A percentile compares a stretch with the other conserved stretches of the same genome.
phyloP scores from a whole-genome alignment of 2,113 vertebrate species.

The Macrotus californicus region DNA sequence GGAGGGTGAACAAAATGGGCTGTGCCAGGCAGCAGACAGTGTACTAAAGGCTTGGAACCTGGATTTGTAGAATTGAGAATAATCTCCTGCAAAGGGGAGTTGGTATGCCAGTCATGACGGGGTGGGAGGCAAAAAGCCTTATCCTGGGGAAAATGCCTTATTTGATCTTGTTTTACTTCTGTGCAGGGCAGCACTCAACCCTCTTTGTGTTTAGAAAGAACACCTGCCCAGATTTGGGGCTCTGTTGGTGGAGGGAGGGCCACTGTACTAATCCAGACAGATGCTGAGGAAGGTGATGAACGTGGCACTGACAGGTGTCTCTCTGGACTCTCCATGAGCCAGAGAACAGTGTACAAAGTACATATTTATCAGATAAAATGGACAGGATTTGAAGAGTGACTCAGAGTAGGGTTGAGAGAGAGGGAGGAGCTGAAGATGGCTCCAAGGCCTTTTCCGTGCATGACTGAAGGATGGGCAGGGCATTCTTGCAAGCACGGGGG shows the following conservation, averaged over 20 bases:
- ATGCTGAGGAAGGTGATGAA: too few species aligned
- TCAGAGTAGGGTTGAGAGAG: not conserved
- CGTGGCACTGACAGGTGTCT: not conserved
- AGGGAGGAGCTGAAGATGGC: not conserved
- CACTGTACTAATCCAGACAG: too few species aligned
- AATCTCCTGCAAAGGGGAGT: not conserved
- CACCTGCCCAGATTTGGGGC: fast-evolving
- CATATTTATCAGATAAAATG: too few species aligned
- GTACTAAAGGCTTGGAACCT: fast-evolving
- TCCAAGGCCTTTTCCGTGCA: not conserved
- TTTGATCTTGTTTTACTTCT: not conserved
- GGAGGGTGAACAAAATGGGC: not conserved
- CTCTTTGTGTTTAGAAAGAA: not conserved
- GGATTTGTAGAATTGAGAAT: fast-evolving
- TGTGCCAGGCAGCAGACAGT: too few species aligned
- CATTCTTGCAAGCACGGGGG: not conserved
- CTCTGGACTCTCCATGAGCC: not conserved
- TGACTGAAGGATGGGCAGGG: not conserved
- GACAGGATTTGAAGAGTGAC: not conserved
- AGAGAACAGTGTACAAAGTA: not conserved
- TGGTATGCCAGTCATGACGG: not conserved
- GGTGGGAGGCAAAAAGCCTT: not conserved
- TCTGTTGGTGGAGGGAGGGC: not conserved
- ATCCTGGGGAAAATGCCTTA: not conserved
- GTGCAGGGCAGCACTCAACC: fast-evolving